Percentiles rank a stretch among this genome's conserved stretches.
phyloP scores from a whole-genome alignment of 2,113 vertebrate genomes.

The Dipodomys stephensi region DNA sequence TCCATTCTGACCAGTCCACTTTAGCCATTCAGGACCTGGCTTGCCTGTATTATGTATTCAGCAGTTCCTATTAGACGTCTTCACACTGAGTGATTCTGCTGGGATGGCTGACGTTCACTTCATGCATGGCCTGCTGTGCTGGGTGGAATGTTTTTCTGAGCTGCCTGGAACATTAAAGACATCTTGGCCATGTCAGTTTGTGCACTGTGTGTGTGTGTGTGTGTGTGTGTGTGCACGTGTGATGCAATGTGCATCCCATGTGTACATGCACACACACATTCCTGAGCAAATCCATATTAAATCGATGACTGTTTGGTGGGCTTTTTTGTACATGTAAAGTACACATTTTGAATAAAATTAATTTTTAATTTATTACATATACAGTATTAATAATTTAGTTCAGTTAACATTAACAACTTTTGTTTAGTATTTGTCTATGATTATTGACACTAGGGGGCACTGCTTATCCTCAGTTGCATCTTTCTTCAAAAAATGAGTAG shows the following conservation, averaged over 20 bases:
- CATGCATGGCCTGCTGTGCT: slow-evolving; percentile 87
- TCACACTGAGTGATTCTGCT: slow-evolving; percentile 84
- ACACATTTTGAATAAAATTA: slow-evolving; percentile 42
- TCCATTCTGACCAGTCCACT: slow-evolving; percentile 77
- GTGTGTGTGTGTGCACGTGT: background rate
- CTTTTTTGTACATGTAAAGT: slow-evolving; percentile 26
- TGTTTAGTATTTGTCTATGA: slow-evolving; percentile 83
- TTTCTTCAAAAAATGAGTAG: slow-evolving; percentile 83
- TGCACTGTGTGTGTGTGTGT: slow-evolving; percentile 64
- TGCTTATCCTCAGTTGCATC: slow-evolving; percentile 94
- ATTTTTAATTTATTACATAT: slow-evolving; percentile 57
- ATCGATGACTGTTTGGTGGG: slow-evolving; percentile 21
- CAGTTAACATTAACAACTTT: slow-evolving; percentile 54
- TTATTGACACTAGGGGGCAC: slow-evolving; percentile 98
- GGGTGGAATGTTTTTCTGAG: slow-evolving; percentile 69
- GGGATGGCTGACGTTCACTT: slow-evolving; percentile 87
- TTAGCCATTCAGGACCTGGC: slow-evolving; percentile 79
- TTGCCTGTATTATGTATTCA: slow-evolving; percentile 84
- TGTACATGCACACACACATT: background rate
- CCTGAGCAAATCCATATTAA: slow-evolving; percentile 48
- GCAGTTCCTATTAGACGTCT: slow-evolving; percentile 86
- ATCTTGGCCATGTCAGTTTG: slow-evolving; percentile 86
- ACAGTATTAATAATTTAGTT: slow-evolving; percentile 65
- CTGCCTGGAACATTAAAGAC: slow-evolving; percentile 86
- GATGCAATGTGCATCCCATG: background rate